phyloP scores from a whole-genome alignment of 2,113 vertebrate genomes.

The Cervus canadensis region DNA sequence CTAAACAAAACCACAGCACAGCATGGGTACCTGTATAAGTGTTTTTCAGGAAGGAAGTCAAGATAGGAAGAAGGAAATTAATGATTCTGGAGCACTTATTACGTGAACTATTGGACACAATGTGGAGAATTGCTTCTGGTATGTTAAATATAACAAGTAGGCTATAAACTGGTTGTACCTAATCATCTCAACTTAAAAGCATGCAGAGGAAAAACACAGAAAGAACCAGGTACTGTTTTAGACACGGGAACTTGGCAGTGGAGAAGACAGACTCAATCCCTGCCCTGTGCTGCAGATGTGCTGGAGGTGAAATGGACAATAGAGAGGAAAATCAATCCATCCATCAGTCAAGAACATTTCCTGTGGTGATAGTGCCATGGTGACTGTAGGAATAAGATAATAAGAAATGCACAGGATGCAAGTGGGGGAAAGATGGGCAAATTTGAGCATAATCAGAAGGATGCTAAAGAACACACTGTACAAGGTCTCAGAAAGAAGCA shows the following conservation, averaged over 20 bases:
- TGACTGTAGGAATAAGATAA: no score
- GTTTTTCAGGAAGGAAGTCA: constrained; percentile 38
- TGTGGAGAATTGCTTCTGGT: background rate
- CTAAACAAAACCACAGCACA: background rate
- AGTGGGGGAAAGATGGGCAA: background rate
- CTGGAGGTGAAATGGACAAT: background rate
- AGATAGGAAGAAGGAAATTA: constrained; percentile 21
- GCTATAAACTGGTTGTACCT: background rate
- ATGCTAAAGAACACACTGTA: background rate
- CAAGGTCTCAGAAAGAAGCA: background rate
- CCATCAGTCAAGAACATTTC: background rate
- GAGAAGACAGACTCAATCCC: background rate
- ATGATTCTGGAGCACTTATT: background rate
- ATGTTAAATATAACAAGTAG: background rate
- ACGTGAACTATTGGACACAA: background rate
- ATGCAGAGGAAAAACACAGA: background rate
- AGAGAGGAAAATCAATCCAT: background rate
- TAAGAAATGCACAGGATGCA: fast-evolving
- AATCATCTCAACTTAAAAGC: constrained; percentile 12
- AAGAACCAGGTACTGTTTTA: background rate
- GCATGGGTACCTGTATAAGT: background rate
- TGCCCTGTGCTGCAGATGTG: background rate
- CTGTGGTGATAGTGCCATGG: background rate
- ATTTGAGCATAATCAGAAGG: background rate
- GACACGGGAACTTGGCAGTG: background rate